phyloP scores from a whole-genome alignment of 2,797 vertebrate species.

The Octomys mimax region DNA sequence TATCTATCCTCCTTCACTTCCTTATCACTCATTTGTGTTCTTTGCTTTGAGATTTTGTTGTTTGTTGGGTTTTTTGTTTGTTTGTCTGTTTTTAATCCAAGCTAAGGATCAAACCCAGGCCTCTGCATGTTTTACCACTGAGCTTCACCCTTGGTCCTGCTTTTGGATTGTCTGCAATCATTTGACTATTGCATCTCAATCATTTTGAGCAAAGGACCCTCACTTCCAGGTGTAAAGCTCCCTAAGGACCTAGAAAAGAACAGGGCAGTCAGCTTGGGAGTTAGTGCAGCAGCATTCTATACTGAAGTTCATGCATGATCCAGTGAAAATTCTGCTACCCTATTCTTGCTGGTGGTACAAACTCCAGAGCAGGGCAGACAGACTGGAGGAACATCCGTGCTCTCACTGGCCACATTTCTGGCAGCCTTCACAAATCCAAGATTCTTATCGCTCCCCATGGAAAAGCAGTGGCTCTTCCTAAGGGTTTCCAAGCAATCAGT shows the following conservation, averaged over 20 bases:
- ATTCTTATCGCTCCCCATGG: not conserved
- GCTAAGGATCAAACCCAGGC: not conserved
- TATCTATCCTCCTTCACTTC: not conserved
- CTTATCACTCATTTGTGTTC: not conserved
- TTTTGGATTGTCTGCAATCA: not conserved
- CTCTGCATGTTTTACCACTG: not conserved
- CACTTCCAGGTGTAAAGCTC: not conserved
- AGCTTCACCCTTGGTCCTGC: not conserved
- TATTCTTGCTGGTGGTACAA: not conserved
- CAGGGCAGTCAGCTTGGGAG: not conserved
- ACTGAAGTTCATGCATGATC: not conserved
- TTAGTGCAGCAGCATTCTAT: not conserved
- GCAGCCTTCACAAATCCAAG: not conserved
- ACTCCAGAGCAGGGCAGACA: not conserved
- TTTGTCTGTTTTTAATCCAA: not conserved
- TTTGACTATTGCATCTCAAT: not conserved
- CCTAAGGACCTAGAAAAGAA: not conserved
- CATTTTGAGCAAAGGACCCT: not conserved
- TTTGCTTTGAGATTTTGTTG: not conserved
- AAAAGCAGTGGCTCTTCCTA: conserved; percentile 3
- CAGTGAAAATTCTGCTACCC: not conserved
- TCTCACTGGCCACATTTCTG: not conserved
- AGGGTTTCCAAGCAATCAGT: conserved; percentile 2
- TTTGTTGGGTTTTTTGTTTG: not conserved
- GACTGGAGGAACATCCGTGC: not conserved